A percentile compares a stretch with the other conserved stretches of the same genome.
These are phyloP conservation scores for Varanus salvator DNA, from an alignment of 2,113 vertebrate genomes.

Conservation along the genomic window DNA sequence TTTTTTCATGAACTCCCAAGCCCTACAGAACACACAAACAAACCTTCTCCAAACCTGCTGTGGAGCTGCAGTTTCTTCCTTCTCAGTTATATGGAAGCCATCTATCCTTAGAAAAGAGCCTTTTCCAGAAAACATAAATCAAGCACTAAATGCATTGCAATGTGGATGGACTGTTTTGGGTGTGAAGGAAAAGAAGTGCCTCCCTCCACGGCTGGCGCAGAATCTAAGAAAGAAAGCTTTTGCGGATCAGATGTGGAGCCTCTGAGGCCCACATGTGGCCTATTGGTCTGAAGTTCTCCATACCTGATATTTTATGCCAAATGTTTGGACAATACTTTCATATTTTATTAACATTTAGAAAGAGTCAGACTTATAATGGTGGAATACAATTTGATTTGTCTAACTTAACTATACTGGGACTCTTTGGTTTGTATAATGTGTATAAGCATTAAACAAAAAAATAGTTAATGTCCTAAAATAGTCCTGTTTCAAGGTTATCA, in stretches of 20 bases:
- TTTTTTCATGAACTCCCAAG: neutral
- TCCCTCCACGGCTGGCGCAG: too few species aligned
- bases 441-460: slow-evolving; percentile 13
- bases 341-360: neutral
- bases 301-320: neutral
- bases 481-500: slow-evolving; percentile 22
- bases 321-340: neutral
- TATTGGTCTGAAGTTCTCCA: too few species aligned
- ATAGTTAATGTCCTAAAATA: slow-evolving; percentile 33
- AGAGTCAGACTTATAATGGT: neutral
- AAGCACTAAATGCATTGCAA: neutral
- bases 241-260: too few species aligned
- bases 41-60: neutral
- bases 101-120: neutral
- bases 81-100: neutral
- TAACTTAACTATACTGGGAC: neutral
- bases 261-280: too few species aligned
- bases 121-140: neutral
- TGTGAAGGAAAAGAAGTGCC: too few species aligned
- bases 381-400: neutral
- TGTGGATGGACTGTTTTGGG: neutral
- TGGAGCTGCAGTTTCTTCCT: neutral
- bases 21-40: neutral
- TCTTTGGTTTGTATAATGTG: neutral
- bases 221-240: too few species aligned